These are phyloP conservation scores for Myotis yumanensis DNA, from an alignment of 2,113 vertebrate species.

Conservation along the genomic window DNA sequence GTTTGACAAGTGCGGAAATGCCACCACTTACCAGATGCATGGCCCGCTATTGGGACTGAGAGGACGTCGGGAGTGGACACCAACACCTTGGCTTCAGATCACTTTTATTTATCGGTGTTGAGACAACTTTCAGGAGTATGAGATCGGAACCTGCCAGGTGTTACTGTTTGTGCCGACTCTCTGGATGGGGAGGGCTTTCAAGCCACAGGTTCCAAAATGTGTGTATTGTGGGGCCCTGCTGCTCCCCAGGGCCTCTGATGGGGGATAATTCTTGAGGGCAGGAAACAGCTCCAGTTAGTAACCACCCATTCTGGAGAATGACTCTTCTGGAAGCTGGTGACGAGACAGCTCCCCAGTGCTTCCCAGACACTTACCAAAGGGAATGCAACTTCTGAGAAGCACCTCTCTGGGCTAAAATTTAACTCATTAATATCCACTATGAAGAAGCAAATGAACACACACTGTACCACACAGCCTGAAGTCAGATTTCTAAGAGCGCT, in stretches of 20 bases:
- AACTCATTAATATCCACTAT: not conserved
- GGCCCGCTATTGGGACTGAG: rapidly evolving
- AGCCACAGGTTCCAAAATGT: not conserved
- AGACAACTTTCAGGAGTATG: rapidly evolving
- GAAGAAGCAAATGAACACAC: not conserved
- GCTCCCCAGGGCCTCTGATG: not conserved
- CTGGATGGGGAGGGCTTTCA: rapidly evolving
- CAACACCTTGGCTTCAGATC: not conserved
- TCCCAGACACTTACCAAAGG: not conserved
- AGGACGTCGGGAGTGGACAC: not conserved
- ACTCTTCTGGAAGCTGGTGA: not conserved
- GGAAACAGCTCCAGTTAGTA: not conserved
- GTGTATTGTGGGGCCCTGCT: rapidly evolving
- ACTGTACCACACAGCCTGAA: not conserved
- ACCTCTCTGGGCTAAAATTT: not conserved
- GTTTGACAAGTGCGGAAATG: not conserved
- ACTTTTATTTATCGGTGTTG: rapidly evolving
- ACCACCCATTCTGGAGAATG: rapidly evolving
- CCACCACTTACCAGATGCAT: not conserved
- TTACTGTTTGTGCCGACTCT: rapidly evolving
- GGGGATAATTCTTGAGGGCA: too few relatives aligned
- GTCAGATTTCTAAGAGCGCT: not conserved
- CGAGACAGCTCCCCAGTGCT: rapidly evolving
- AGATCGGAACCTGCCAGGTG: rapidly evolving
- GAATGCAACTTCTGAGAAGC: not conserved